These are phyloP conservation scores for Megalurothrips usitatus DNA, from an alignment of 2,888 invertebrate genomes.

Conservation along the genomic window DNA sequence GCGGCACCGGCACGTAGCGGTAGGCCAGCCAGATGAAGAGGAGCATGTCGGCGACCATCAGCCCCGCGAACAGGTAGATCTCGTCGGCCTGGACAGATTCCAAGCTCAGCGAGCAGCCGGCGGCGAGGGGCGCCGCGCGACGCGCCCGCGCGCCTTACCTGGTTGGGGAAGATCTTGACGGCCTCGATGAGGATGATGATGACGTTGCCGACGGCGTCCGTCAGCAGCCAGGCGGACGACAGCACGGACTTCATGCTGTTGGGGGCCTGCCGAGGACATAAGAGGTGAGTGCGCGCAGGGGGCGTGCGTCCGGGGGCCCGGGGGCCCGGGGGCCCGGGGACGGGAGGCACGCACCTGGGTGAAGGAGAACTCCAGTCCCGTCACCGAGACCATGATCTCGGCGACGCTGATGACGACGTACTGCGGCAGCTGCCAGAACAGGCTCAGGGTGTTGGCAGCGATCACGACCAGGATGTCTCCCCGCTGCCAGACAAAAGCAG, in stretches of 20 bases:
- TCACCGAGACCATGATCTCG: conserved; percentile 78
- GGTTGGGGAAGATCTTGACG: conserved; percentile 57
- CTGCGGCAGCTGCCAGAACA: conserved; percentile 73
- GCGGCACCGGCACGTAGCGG: background rate
- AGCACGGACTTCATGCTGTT: conserved; percentile 78
- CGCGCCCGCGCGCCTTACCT: conserved; percentile 48
- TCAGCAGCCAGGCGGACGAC: conserved; percentile 78
- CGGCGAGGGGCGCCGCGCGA: no score
- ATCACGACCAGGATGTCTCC: conserved; percentile 54
- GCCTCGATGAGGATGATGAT: conserved; percentile 72
- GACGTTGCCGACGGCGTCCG: conserved; percentile 74
- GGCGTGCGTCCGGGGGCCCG: no score
- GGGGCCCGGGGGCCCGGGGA: no score
- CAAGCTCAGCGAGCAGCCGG: background rate
- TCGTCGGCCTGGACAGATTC: conserved; percentile 58
- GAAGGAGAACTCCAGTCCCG: conserved; percentile 78
- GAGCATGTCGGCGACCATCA: conserved; percentile 64
- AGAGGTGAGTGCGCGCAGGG: background rate
- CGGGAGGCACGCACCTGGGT: conserved; percentile 57
- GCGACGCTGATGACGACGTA: conserved; percentile 73
- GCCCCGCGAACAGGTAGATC: conserved; percentile 67
- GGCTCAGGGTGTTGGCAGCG: conserved; percentile 61
- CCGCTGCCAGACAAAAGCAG: no score
- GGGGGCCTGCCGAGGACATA: conserved; percentile 56
- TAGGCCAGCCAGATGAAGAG: conserved; percentile 43